Evolutionary conservation across 2,888 invertebrate genomes (phyloP), one percentile per base, ranked within the genome.

Genomic region (Tethea ocularis): DNA sequence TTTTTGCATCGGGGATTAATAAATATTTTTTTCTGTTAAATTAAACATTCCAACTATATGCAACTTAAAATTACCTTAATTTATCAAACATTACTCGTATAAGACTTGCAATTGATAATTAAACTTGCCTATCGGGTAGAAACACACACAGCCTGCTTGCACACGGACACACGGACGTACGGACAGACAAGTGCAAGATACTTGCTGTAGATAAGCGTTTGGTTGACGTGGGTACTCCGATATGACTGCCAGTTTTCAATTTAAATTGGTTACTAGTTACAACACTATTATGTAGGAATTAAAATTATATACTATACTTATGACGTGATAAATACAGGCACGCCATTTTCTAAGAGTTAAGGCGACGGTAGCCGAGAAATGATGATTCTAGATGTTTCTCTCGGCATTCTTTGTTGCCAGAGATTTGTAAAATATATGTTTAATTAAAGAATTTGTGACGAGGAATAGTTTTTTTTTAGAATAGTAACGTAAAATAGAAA

Each of bases 111-210:
- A 46, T 46, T 46, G 46, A 46, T 46, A 46, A 46, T 46, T 46
- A 17, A 20, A 38, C 36, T 52, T 59, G 20, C 51, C 51, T 59
- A 58, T 60, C 61, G 52, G 56, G 55, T 58, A 58, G 61, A 52
- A 63, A 64, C 59, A 70, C 70, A 65, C 46, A 46, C 6, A 46
- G 46, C 46, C 4, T 20, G 38, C 20, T 17, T 17, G 36, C 17
- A 41, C 41, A 41, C 41, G 29, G 8, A 29, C 6, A 6, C 4
- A 26, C 4, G 2, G n/a, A n/a, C n/a, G 10, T 63, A 67, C 71
- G 58, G 72, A 71, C 71, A 60, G 73, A 71, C 72, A 61, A 67
- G 68, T 70, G 71, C 63, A 66, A 69, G 75, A 75, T 75, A 61
- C 56, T 64, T 52, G 13, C 36, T 46, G 36, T 33, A 52, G 71